These are phyloP conservation scores for Hetaerina titia DNA, from an alignment of 2,888 invertebrate species.

Conservation along the genomic window DNA sequence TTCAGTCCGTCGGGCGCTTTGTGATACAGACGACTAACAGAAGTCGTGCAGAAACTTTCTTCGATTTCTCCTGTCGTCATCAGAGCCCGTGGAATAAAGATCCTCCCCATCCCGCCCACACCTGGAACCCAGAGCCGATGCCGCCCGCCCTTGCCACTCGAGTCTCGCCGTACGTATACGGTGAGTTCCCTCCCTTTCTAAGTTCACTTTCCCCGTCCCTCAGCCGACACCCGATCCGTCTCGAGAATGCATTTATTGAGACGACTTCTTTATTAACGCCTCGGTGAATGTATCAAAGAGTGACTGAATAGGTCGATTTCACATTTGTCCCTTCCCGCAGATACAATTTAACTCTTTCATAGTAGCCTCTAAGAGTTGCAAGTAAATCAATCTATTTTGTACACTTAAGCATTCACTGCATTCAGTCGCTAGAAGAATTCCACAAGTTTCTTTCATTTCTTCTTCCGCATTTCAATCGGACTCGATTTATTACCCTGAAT, in stretches of 20 bases:
- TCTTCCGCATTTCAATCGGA: too few species aligned
- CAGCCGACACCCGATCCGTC: not conserved
- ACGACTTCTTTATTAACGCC: not conserved
- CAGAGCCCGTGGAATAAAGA: not conserved
- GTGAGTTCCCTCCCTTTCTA: not conserved
- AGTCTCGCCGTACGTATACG: not conserved
- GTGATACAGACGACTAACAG: not conserved
- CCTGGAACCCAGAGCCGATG: not conserved
- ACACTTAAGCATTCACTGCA: too few species aligned
- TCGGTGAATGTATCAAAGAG: not conserved
- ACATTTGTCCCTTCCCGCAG: too few species aligned
- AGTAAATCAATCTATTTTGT: too few species aligned
- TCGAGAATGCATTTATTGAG: not conserved
- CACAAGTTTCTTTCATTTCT: too few species aligned
- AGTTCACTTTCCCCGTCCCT: not conserved
- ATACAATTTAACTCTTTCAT: too few species aligned
- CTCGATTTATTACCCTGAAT: too few species aligned
- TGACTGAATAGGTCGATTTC: not conserved
- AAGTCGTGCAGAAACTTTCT: not conserved
- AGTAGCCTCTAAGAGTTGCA: too few species aligned
- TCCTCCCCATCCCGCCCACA: not conserved
- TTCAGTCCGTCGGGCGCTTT: not conserved
- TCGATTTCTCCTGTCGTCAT: conserved; percentile 9
- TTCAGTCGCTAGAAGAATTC: too few species aligned
- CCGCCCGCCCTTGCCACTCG: not conserved